These are phyloP conservation scores for Drosophila kambysellisi DNA, from an alignment of 2,888 invertebrate species.

Conservation along the genomic window DNA sequence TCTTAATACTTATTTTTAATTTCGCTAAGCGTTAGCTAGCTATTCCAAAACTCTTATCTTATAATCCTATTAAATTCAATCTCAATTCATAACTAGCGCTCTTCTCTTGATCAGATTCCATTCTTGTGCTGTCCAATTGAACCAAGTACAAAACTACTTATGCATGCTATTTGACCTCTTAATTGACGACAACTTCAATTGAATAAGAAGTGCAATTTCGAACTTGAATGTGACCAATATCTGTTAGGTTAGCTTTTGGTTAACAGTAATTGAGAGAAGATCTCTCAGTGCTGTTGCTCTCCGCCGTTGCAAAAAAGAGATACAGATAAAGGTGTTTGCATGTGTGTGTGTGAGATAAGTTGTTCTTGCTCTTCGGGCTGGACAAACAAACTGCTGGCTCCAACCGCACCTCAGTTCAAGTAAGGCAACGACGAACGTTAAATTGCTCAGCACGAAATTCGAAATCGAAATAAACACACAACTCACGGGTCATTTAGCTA, in stretches of 20 bases:
- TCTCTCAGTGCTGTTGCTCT: conserved; percentile 12
- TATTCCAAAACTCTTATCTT: not conserved
- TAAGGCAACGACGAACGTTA: conserved; percentile 15
- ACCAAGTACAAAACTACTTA: not conserved
- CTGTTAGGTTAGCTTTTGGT: conserved; percentile 17
- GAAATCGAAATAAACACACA: conserved; percentile 7
- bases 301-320: conserved; percentile 28
- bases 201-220: conserved; percentile 28
- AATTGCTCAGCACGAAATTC: conserved; percentile 15
- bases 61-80: not conserved
- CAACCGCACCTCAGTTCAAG: conserved; percentile 51
- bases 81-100: not conserved
- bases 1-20: not conserved
- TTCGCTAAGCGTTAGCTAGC: not conserved
- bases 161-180: conserved; percentile 35
- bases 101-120: conserved; percentile 2
- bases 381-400: conserved; percentile 30
- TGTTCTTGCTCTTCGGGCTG: conserved; percentile 20
- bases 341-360: conserved; percentile 21
- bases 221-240: conserved; percentile 25
- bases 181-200: conserved; percentile 48
- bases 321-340: conserved; percentile 21
- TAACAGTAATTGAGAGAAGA: conserved; percentile 11
- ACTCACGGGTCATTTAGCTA: not conserved
- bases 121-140: conserved; percentile 16